Evolutionary conservation across 2,113 vertebrate genomes (phyloP).

Genomic region (mouse (Mus musculus)): DNA sequence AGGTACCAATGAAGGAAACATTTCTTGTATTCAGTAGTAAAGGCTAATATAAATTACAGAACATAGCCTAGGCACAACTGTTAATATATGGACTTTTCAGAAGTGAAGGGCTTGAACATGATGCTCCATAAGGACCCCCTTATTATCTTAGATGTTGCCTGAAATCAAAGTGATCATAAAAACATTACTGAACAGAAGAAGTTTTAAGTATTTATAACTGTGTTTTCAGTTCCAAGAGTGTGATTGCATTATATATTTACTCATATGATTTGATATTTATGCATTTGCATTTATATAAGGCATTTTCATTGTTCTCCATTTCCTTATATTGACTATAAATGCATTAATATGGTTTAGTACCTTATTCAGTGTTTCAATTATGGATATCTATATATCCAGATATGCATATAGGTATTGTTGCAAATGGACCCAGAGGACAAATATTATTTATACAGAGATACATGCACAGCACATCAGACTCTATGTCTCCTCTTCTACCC

Average conservation of each 20-base stretch:
- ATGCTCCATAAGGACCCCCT: background rate
- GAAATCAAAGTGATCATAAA: background rate
- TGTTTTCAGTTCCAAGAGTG: background rate
- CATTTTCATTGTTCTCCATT: background rate
- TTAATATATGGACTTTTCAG: background rate
- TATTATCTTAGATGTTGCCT: background rate
- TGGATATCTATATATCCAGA: background rate
- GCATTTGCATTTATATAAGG: background rate
- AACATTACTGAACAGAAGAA: background rate
- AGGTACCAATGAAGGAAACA: background rate
- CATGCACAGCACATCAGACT: background rate
- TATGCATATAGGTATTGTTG: background rate
- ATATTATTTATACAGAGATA: background rate
- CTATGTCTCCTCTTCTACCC: background rate
- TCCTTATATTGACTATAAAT: background rate
- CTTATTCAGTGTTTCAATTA: slow-evolving; percentile 17
- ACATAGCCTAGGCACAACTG: background rate
- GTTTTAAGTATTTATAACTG: background rate
- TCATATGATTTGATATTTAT: background rate
- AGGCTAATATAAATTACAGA: background rate
- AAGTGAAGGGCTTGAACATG: background rate
- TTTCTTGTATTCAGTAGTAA: background rate
- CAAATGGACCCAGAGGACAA: slow-evolving; percentile 8
- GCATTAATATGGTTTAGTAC: background rate
- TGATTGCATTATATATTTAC: background rate